phyloP scores from a whole-genome alignment of 2,888 invertebrate genomes.

The Scaptodrosophila latifasciaeformis region DNA sequence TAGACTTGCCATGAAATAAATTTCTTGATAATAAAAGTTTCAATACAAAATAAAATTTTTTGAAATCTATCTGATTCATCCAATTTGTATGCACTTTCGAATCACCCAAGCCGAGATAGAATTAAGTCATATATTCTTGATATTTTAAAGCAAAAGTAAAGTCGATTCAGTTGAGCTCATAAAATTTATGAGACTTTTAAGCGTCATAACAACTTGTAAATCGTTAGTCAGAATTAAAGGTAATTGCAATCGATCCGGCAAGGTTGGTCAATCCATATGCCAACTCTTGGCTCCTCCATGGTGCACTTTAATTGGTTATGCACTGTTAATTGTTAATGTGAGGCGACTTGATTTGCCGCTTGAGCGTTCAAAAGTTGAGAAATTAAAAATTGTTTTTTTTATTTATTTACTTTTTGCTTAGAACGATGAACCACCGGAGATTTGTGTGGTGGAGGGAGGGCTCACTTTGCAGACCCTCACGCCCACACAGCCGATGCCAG shows the following conservation, averaged over 20 bases:
- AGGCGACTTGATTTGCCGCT: conserved; percentile 9
- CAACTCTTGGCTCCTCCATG: too few relatives aligned
- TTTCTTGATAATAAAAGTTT: too few relatives aligned
- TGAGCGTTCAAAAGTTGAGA: conserved; percentile 4
- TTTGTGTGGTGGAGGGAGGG: conserved; percentile 94
- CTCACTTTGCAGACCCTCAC: conserved; percentile 91
- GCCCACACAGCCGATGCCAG: conserved; percentile 95
- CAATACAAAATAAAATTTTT: too few relatives aligned
- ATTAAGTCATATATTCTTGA: too few relatives aligned
- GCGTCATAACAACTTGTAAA: background rate
- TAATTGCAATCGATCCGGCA: conserved; percentile 19
- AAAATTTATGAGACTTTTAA: background rate
- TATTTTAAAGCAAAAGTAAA: too few relatives aligned
- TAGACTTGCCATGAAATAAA: too few relatives aligned
- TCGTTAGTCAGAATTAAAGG: too few relatives aligned
- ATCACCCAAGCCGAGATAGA: too few relatives aligned
- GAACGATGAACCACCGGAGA: conserved; percentile 97
- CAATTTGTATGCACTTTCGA: too few relatives aligned
- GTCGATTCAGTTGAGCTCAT: too few relatives aligned
- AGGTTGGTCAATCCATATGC: conserved; percentile 37
- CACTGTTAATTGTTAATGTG: conserved; percentile 48
- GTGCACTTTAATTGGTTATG: conserved; percentile 54
- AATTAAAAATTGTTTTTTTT: background rate
- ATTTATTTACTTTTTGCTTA: conserved; percentile 70
- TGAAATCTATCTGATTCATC: too few relatives aligned